Evolutionary conservation across 2,797 vertebrate species (phyloP), one percentile per base, ranked within the genome.

Genomic region (Bradypus variegatus): DNA sequence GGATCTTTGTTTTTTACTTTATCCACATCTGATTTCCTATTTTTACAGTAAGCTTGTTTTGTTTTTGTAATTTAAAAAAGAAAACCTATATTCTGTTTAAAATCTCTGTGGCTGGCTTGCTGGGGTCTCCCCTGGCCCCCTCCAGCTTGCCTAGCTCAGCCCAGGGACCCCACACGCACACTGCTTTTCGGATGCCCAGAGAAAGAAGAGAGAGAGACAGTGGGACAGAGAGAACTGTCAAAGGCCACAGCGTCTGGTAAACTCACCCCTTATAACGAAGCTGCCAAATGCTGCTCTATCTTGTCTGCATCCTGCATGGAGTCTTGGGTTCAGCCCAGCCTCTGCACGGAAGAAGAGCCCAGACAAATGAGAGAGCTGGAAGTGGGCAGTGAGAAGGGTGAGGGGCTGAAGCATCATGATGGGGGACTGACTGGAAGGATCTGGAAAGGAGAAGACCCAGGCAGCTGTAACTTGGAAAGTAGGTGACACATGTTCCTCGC

Each of bases 221-320:
- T 5, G 14, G 41, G 27, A 48, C 45, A 21, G 19, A 15, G 12
- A 58, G 50, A 19, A 1, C 78, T 16, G 53, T 50, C 21, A n/a
- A 73, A 31, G 13, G 16, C 16, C 8, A 0, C 0, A 7, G 14
- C 10, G 5, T 36, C 36, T 0, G 25, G 8, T 29, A 75, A 86
- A 41, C 18, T 36, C 12, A 33, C 48, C n/a, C 38, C 2, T 19
- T 9, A 12, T 3, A 5, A 4, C 5, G 8, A 33, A 33, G 33
- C 14, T 4, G 21, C 12, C 6, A 6, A 48, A 67, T 69, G 69
- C 33, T 18, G 38, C 15, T 23, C 33, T 27, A 5, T 13, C 27
- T 18, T 38, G 27, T 50, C 50, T 41, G 83, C 12, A 0, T 13
- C 36, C 88, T 75, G 60, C 21, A 76, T 27, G 18, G 33, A 31